Base-by-base conservation (phyloP, 2,888 invertebrate genomes). In the Zygothrica quintamaculata region DNA sequence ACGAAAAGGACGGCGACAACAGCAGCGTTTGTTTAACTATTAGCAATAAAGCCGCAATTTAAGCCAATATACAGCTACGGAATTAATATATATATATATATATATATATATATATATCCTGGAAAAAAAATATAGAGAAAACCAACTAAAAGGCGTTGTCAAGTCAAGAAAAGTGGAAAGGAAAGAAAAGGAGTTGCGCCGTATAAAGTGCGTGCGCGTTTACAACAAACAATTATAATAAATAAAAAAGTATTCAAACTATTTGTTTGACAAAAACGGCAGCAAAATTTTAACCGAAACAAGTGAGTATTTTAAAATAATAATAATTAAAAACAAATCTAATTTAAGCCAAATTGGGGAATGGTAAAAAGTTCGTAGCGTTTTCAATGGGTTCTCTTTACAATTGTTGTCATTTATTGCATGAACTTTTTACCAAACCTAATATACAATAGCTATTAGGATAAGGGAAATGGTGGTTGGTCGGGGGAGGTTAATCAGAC, bases 121-220 rank as follows among this genome's bases (percentile, higher is more conserved):
- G 70, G 50, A 53, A 50, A 36, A 44, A 52, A 22, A 36, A 51
- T n/a, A n/a, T n/a, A 46, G 51, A 29, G 59, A 31, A 11, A 42
- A 31, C 9, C 9, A 31, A 25, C 34, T 64, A 18, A 18, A 26
- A 16, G 40, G 52, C 40, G 29, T 12, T 40, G 18, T 26, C 22
- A 43, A 39, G 33, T 44, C 29, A 42, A 44, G 31, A 44, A 52
- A 52, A 33, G 47, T 34, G 52, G 51, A 29, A 66, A 34, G 4
- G 15, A 37, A 50, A 52, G 40, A 53, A 46, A 34, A 40, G 15
- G 34, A 48, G 15, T 18, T 60, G 81, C 70, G 78, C 77, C 75
- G 86, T 86, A 62, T 58, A 42, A 44, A 84, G 67, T 66, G 78
- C 81, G 87, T 68, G 76, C 80, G 77, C 77, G 50, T 61, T 18